These are phyloP conservation scores for Cremastinae sp. DNA, from an alignment of 2,888 invertebrate genomes.

Conservation along the genomic window DNA sequence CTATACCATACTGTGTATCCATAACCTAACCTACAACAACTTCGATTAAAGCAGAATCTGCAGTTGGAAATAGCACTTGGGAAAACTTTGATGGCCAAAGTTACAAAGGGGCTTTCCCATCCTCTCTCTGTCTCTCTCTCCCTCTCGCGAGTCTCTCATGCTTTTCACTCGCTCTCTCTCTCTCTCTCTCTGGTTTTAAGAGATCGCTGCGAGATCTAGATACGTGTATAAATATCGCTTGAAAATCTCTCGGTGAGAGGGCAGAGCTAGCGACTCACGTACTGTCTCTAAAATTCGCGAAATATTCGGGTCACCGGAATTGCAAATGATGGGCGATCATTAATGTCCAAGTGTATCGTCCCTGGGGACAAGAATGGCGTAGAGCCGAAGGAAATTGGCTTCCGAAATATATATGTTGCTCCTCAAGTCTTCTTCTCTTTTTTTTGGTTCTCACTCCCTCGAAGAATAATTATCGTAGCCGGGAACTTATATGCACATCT, in stretches of 20 bases:
- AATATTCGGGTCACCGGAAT: constrained; percentile 3
- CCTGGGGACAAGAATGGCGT: neutral
- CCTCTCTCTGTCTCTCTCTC: neutral
- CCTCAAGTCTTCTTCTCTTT: neutral
- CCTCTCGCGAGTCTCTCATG: constrained; percentile 8
- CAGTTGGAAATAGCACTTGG: constrained; percentile 59
- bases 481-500: too few species aligned
- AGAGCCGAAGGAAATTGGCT: too few species aligned
- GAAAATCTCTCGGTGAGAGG: constrained; percentile 25
- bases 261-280: constrained; percentile 19
- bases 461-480: too few species aligned
- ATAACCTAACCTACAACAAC: constrained; percentile 52
- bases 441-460: neutral
- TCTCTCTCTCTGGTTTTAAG: neutral
- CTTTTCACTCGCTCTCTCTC: neutral
- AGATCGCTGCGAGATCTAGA: neutral
- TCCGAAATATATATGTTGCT: too few species aligned
- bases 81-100: constrained; percentile 61
- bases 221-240: neutral
- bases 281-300: constrained; percentile 3
- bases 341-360: constrained; percentile 21
- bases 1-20: constrained; percentile 47
- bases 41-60: constrained; percentile 59
- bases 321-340: constrained; percentile 27
- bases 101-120: constrained; percentile 45